These are phyloP conservation scores for Orchesella flavescens DNA, from an alignment of 2,888 invertebrate species.

Conservation along the genomic window DNA sequence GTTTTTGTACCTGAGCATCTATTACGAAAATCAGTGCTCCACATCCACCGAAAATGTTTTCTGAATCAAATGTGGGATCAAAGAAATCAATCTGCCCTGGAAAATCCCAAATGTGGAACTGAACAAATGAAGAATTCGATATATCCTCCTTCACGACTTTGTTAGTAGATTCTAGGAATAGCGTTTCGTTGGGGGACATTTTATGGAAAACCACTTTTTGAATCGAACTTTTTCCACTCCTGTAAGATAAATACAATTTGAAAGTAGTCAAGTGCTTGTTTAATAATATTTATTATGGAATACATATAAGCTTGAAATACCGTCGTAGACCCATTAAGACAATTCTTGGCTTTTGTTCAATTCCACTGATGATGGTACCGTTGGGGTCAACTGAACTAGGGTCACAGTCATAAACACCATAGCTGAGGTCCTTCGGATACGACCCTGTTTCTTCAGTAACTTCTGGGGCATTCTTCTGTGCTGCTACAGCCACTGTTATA, in stretches of 20 bases:
- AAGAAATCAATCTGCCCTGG: constrained; percentile 99
- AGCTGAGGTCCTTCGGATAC: constrained; percentile 94
- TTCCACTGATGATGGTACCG: constrained; percentile 79
- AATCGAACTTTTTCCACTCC: constrained; percentile 99
- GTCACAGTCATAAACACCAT: constrained; percentile 87
- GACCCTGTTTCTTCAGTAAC: constrained; percentile 78
- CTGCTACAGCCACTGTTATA: constrained; percentile 30
- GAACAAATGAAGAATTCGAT: constrained; percentile 97
- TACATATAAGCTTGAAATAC: constrained; percentile 75
- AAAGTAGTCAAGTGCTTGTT: no score
- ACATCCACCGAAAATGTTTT: constrained; percentile 96
- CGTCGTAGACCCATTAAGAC: constrained; percentile 94
- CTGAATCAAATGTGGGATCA: constrained; percentile 95
- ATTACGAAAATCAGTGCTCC: constrained; percentile 99
- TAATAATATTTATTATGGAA: background rate
- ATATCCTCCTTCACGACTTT: constrained; percentile 99
- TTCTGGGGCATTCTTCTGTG: constrained; percentile 52
- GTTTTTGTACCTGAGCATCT: constrained; percentile 86
- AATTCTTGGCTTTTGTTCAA: constrained; percentile 93
- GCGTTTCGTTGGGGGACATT: constrained; percentile 99
- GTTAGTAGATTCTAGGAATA: constrained; percentile 98
- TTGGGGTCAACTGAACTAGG: constrained; percentile 76
- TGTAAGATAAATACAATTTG: constrained; percentile 75
- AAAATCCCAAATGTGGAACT: constrained; percentile 99
- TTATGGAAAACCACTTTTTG: constrained; percentile 99